Evolutionary conservation across 1,140 invertebrate species (phyloP), one percentile per base, ranked within the genome.

Genomic region (Drosophila busckii): DNA sequence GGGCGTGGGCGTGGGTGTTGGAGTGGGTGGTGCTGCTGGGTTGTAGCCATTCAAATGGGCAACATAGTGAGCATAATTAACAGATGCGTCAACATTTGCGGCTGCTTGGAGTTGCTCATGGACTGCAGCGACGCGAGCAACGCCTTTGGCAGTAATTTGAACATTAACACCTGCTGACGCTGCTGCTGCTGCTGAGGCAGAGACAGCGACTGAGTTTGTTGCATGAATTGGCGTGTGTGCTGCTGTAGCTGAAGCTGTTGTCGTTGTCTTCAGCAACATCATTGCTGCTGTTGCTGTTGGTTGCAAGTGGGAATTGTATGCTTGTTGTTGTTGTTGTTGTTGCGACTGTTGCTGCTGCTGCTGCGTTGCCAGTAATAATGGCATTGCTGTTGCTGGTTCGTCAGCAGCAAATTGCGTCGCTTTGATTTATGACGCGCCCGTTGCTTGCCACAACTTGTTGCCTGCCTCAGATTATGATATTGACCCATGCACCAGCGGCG

Each of bases 321-420:
- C 19, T 20, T 31, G 31, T 16, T 49, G 54, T 10, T 65, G 41
- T n/a, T 32, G 50, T 6, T 34, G 48, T 16, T 46, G 52, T 8
- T 49, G 41, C 8, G 40, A 19, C 20, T 60, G 53, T 4, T 49
- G 60, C 26, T 58, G 54, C 25, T 67, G 71, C 35, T 26, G 50
- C 46, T 71, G 25, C 62, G 50, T 49, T 42, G n/a, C n/a, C n/a
- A n/a, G n/a, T n/a, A n/a, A n/a, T n/a, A n/a, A n/a, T n/a, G n/a
- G n/a, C n/a, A n/a, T n/a, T n/a, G n/a, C n/a, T n/a, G n/a, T n/a
- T n/a, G n/a, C n/a, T 66, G 63, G 80, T 84, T 84, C 78, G 78
- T 84, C 78, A 84, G 80, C 78, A 84, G 71, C 73, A 78, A 80
- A 80, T 84, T 71, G 78, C 78, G 68, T 65, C 71, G 65, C 80